Base-by-base conservation (phyloP, 2,888 invertebrate genomes). In the Polyommatus icarus region DNA sequence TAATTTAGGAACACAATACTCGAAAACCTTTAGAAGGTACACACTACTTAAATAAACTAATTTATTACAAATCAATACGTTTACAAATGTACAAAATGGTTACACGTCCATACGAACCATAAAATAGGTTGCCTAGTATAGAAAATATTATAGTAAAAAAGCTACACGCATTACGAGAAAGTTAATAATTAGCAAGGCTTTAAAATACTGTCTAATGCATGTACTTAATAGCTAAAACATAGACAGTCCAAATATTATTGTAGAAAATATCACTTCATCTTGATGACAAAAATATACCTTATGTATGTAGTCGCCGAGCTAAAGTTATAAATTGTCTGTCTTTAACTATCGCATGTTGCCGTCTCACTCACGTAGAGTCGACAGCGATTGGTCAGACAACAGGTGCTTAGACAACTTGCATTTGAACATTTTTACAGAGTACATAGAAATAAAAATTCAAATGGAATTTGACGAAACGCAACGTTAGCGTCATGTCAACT, bases 201-300 rank as follows among this genome's bases (percentile, higher is more conserved):
- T 85, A 90, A 91, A 91, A 91, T 91, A 91, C 89, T 89, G 90
- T 87, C 86, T 87, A 86, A 83, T 85, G 85, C 86, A 84, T 87
- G 87, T 88, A 89, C 89, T 89, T 88, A 87, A 81, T 84, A 85
- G 87, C 86, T 82, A 82, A 75, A 77, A 83, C 86, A 85, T 86
- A 87, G 83, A 86, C 83, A 84, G 82, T 87, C 84, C 87, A 85
- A 88, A 89, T 87, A 88, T 87, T 88, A 90, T 88, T 87, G 84
- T 90, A 90, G 88, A 92, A 92, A 92, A 92, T 93, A 93, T 92
- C 91, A 91, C 91, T 92, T 89, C 86, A 85, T 87, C 88, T 84
- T 84, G 84, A 86, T 87, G 90, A 90, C 88, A 91, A 91, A 92
- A 92, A 85, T 85, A 85, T 82, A 84, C 78, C 78, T 80, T 77